Percentiles rank a stretch among this genome's conserved stretches.
phyloP scores from a whole-genome alignment of 2,797 vertebrate species.

The Bovichtus variegatus region DNA sequence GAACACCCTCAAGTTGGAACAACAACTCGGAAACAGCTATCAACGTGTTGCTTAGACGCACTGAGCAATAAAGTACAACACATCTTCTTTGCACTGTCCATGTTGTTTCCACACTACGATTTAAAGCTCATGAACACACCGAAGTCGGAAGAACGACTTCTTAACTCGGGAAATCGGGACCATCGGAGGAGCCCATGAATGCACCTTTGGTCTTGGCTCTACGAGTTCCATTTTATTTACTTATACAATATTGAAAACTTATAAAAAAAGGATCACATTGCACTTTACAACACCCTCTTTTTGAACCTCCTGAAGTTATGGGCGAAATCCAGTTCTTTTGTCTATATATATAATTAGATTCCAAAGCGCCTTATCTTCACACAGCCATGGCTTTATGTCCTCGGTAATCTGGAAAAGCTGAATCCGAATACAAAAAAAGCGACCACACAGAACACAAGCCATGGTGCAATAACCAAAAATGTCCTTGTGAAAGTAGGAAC shows the following conservation, averaged over 20 bases:
- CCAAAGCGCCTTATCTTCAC: constrained; percentile 3
- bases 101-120: too few species aligned
- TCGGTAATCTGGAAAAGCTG: constrained; percentile 1
- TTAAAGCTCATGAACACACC: too few species aligned
- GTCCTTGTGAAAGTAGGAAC: constrained; percentile 55
- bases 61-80: too few species aligned
- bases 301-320: neutral
- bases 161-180: too few species aligned
- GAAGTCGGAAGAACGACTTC: too few species aligned
- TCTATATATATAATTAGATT: constrained; percentile 5
- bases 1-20: too few species aligned
- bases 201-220: too few species aligned
- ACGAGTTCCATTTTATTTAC: neutral
- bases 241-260: neutral
- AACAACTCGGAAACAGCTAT: too few species aligned
- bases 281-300: neutral
- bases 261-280: neutral
- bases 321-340: neutral
- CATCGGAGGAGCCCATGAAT: too few species aligned
- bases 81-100: too few species aligned
- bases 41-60: too few species aligned
- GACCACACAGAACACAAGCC: constrained; percentile 6
- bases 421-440: constrained; percentile 27
- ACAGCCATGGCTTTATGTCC: constrained; percentile 34
- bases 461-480: constrained; percentile 25